These are phyloP conservation scores for Alauda arvensis DNA, from an alignment of 2,797 vertebrate species.

Conservation along the genomic window DNA sequence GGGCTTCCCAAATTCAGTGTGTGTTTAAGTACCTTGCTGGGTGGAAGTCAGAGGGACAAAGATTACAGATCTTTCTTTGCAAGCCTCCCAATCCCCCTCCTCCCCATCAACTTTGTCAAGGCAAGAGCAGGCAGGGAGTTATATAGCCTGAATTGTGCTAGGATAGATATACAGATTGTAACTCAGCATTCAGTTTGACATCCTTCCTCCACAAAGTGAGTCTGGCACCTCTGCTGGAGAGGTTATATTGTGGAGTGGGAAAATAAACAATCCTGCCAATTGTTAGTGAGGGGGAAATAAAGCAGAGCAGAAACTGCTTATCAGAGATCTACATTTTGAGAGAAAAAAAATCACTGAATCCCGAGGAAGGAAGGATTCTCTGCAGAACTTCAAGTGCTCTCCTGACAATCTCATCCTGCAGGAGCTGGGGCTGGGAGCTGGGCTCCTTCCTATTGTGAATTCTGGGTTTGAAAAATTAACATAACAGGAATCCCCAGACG, in stretches of 20 bases:
- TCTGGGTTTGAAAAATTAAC: not conserved
- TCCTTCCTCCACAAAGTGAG: not conserved
- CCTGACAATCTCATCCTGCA: not conserved
- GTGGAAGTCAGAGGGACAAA: not conserved
- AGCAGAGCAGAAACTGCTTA: not conserved
- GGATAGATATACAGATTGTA: not conserved
- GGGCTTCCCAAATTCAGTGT: not conserved
- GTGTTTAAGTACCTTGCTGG: not conserved
- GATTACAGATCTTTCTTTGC: not conserved
- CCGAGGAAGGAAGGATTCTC: slow-evolving; percentile 31
- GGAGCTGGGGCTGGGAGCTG: not conserved
- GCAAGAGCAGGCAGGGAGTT: not conserved
- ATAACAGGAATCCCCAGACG: not conserved
- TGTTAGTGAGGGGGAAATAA: not conserved
- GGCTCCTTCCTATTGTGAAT: not conserved
- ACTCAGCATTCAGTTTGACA: not conserved
- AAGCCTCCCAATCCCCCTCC: not conserved
- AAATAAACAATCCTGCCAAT: slow-evolving; percentile 13
- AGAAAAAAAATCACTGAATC: not conserved
- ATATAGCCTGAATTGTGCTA: not conserved
- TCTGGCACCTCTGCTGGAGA: not conserved
- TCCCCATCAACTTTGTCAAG: not conserved
- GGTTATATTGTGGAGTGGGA: not conserved
- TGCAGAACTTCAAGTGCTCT: not conserved
- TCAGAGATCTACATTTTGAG: not conserved